Evolutionary conservation across 2,888 invertebrate genomes (phyloP).

Genomic region (Ischnura elegans): DNA sequence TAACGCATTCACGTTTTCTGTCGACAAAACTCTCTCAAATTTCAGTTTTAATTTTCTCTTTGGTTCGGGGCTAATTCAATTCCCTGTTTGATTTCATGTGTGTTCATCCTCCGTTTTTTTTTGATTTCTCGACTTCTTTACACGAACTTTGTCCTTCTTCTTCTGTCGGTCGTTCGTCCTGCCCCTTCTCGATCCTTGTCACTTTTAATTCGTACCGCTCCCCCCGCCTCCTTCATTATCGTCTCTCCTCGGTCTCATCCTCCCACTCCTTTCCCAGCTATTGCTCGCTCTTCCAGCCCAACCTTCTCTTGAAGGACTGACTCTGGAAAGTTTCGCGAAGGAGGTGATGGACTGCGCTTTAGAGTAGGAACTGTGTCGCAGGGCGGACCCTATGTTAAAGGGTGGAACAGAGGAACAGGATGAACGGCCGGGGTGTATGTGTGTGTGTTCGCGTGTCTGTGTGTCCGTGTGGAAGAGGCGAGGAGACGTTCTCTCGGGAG

Average conservation of each 20-base stretch:
- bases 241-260: neutral
- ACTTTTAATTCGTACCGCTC: neutral
- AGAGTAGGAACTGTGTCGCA: constrained; percentile 57
- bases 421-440: too few relatives aligned
- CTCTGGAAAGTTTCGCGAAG: constrained; percentile 41
- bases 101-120: too few relatives aligned
- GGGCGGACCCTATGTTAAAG: constrained; percentile 57
- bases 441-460: too few relatives aligned
- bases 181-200: neutral
- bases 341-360: constrained; percentile 63
- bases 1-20: too few relatives aligned
- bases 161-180: neutral
- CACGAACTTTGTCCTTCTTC: neutral
- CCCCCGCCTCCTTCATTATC: neutral
- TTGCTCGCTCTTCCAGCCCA: neutral
- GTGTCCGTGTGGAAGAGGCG: neutral
- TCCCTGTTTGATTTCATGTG: too few relatives aligned
- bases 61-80: too few relatives aligned
- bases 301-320: neutral
- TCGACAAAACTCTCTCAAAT: too few relatives aligned
- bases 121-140: neutral
- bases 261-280: neutral
- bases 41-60: too few relatives aligned
- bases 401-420: constrained; percentile 52
- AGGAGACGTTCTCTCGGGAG: constrained; percentile 55